Evolutionary conservation across 1,140 invertebrate species (phyloP).

Genomic region (Aphaenogaster rudis): DNA sequence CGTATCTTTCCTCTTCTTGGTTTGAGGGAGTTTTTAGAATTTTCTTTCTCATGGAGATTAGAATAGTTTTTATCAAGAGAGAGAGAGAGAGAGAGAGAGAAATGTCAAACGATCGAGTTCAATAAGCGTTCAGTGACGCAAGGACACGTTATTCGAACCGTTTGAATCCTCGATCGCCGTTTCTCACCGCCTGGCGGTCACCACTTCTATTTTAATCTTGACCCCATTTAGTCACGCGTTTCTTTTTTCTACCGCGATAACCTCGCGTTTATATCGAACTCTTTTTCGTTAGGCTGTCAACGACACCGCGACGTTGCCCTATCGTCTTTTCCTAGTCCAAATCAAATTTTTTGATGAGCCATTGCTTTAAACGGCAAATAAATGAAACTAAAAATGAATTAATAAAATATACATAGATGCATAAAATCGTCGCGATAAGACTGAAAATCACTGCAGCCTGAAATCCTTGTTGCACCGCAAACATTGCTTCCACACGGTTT

Average conservation of each 20-base stretch:
- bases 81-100: not conserved
- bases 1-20: not conserved
- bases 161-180: not conserved
- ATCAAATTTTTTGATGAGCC: not conserved
- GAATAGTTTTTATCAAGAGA: not conserved
- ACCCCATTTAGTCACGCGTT: conserved; percentile 65
- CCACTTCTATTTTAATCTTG: conserved; percentile 66
- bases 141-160: conserved; percentile 13
- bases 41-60: not conserved
- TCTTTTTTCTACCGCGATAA: not conserved
- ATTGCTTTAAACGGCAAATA: not conserved
- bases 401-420: not conserved
- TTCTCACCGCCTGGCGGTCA: conserved; percentile 28
- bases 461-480: not conserved
- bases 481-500: not conserved
- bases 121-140: not conserved
- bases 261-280: conserved; percentile 35
- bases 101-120: conserved; percentile 7
- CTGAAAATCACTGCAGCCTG: not conserved
- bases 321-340: not conserved
- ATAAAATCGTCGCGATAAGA: not conserved
- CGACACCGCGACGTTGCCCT: conserved; percentile 15
- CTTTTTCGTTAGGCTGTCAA: conserved; percentile 42
- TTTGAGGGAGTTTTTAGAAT: not conserved
- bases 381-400: not conserved